Percentiles rank a stretch among this genome's conserved stretches.
phyloP scores from a whole-genome alignment of 2,113 vertebrate species.

The Proterorhinus semilunaris region DNA sequence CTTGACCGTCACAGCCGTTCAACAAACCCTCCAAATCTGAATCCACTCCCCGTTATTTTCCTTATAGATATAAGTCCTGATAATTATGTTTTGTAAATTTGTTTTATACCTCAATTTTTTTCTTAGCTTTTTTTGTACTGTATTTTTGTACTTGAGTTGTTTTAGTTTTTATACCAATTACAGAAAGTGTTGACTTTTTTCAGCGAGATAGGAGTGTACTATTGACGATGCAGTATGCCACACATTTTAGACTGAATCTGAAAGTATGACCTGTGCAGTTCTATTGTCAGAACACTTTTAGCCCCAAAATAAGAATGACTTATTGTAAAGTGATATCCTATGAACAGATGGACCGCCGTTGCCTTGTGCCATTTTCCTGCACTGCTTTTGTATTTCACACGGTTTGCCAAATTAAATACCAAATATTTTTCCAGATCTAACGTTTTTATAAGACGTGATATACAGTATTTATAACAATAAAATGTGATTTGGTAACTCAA shows the following conservation, averaged over 20 bases:
- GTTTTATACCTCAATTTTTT: slow-evolving; percentile 95
- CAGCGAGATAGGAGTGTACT: neutral
- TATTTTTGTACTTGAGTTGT: slow-evolving; percentile 62
- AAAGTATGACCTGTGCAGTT: neutral
- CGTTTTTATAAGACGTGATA: slow-evolving; percentile 72
- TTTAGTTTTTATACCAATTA: slow-evolving; percentile 44
- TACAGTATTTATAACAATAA: slow-evolving; percentile 76
- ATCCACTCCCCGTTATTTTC: slow-evolving; percentile 33
- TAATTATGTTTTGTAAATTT: slow-evolving; percentile 77
- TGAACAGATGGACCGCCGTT: slow-evolving; percentile 3
- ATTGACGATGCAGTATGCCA: neutral
- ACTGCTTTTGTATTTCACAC: slow-evolving; percentile 52
- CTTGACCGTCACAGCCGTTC: slow-evolving; percentile 42
- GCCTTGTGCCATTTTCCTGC: slow-evolving; percentile 39
- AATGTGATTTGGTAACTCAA: slow-evolving; percentile 67
- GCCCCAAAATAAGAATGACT: neutral
- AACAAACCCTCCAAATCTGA: slow-evolving; percentile 28
- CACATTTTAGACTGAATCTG: neutral
- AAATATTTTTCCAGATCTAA: slow-evolving; percentile 49
- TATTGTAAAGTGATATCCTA: neutral
- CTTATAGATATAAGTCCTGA: slow-evolving; percentile 58
- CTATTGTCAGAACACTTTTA: slow-evolving; percentile 6
- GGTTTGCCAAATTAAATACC: slow-evolving; percentile 18
- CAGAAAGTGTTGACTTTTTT: slow-evolving; percentile 27
- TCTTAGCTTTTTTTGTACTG: slow-evolving; percentile 82